A percentile compares a stretch with the other conserved stretches of the same genome.
Conservation (phyloP, 2,113 vertebrate genomes). For the Platanista minor region DNA sequence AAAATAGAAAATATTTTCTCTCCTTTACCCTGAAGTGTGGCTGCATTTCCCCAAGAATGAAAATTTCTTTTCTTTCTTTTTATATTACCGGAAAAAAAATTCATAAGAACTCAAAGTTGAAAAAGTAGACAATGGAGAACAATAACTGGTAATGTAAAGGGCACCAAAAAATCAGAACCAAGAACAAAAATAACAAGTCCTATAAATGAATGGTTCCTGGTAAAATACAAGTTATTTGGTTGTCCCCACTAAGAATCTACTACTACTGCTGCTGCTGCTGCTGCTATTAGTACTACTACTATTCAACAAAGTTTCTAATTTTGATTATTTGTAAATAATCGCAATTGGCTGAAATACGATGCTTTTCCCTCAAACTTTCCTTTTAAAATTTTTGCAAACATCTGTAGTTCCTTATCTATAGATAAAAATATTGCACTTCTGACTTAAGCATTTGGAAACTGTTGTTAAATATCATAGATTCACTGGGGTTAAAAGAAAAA, state of each 20-base stretch:
- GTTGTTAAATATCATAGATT: slow-evolving; percentile 27
- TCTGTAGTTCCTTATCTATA: neutral
- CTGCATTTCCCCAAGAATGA: slow-evolving; percentile 5
- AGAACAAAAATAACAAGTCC: slow-evolving; percentile 3
- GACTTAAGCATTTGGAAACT: slow-evolving; percentile 34
- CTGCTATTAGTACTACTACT: neutral
- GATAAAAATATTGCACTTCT: slow-evolving; percentile 25
- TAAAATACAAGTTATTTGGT: neutral
- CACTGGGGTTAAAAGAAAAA: neutral
- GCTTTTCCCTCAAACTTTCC: slow-evolving; percentile 9
- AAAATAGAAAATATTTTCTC: neutral
- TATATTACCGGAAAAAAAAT: slow-evolving; percentile 25
- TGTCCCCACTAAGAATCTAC: neutral
- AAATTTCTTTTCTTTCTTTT: slow-evolving; percentile 14
- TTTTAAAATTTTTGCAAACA: neutral
- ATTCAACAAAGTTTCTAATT: neutral
- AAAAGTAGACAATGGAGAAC: slow-evolving; percentile 2
- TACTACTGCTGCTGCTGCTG: neutral
- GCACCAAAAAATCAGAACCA: neutral
- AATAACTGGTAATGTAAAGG: neutral
- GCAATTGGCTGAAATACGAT: neutral
- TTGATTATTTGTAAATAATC: neutral
- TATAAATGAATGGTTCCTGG: neutral
- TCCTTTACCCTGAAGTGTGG: neutral
- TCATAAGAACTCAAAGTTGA: neutral